Conservation (phyloP, 1,140 invertebrate species). For the Lasioglossum baleicum region DNA sequence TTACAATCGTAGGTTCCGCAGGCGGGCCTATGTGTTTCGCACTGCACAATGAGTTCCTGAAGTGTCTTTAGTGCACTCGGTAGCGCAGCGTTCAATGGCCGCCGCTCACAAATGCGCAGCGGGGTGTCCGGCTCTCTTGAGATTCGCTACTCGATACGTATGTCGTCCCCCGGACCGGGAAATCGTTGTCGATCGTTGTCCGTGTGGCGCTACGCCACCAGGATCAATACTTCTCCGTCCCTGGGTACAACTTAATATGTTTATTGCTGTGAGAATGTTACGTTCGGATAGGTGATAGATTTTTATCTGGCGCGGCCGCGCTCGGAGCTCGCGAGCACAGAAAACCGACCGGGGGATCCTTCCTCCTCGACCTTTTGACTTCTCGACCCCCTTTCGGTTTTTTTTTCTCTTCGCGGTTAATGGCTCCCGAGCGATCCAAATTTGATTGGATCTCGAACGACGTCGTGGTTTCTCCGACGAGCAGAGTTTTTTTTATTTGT, state of each 20-base stretch:
- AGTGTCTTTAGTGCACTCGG: conserved; percentile 74
- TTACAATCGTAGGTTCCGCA: conserved; percentile 66
- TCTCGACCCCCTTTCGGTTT: not conserved
- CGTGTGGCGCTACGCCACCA: conserved; percentile 2
- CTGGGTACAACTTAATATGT: conserved; percentile 69
- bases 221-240: conserved; percentile 65
- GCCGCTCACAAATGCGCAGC: conserved; percentile 76
- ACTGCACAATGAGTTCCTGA: conserved; percentile 67
- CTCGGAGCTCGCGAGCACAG: not conserved
- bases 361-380: conserved; percentile 13
- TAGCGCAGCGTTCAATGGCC: conserved; percentile 71
- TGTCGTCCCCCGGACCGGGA: conserved; percentile 62
- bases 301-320: conserved; percentile 58
- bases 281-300: conserved; percentile 64
- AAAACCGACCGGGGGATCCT: conserved; percentile 30
- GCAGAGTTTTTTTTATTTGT: no score
- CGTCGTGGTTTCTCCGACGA: no score
- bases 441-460: no score
- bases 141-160: conserved; percentile 78
- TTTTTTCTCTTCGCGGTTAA: not conserved
- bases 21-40: conserved; percentile 45
- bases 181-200: conserved; percentile 69
- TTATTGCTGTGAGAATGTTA: conserved; percentile 77
- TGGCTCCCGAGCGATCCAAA: not conserved
- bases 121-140: conserved; percentile 72